phyloP scores from a whole-genome alignment of 2,888 invertebrate genomes.

The Caenorhabditis japonica region DNA sequence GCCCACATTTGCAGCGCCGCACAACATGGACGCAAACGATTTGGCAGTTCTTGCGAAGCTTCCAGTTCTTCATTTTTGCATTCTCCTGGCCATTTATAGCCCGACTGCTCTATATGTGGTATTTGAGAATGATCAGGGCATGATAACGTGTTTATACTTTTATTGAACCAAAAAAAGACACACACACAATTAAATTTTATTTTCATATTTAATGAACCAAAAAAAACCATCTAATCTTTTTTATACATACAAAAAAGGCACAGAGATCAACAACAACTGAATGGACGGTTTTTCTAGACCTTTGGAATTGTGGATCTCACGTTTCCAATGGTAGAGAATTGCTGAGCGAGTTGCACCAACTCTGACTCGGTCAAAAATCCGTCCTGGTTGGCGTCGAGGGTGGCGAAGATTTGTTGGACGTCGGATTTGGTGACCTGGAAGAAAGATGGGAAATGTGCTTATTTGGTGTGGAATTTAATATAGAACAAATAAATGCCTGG shows the following conservation, averaged over 20 bases:
- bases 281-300: slow-evolving; percentile 21
- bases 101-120: slow-evolving; percentile 38
- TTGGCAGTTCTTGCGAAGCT: slow-evolving; percentile 31
- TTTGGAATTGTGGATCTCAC: slow-evolving; percentile 44
- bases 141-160: slow-evolving; percentile 9
- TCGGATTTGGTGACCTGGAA: slow-evolving; percentile 44
- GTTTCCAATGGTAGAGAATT: slow-evolving; percentile 44
- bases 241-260: too few species aligned
- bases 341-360: slow-evolving; percentile 37
- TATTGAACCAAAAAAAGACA: too few species aligned
- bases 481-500: too few species aligned
- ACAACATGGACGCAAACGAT: slow-evolving; percentile 19
- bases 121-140: slow-evolving; percentile 23
- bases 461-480: too few species aligned
- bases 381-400: slow-evolving; percentile 47
- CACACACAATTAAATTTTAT: too few species aligned
- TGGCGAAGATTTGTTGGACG: slow-evolving; percentile 41
- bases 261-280: background rate
- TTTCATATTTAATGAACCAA: too few species aligned
- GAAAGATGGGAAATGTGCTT: too few species aligned
- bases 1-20: slow-evolving; percentile 26
- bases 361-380: slow-evolving; percentile 41
- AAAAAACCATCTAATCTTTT: too few species aligned
- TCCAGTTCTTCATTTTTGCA: slow-evolving; percentile 48
- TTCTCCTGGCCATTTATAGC: slow-evolving; percentile 53